Base-by-base conservation (phyloP, 1,140 invertebrate genomes). In the silkworm (Bombyx mori) region DNA sequence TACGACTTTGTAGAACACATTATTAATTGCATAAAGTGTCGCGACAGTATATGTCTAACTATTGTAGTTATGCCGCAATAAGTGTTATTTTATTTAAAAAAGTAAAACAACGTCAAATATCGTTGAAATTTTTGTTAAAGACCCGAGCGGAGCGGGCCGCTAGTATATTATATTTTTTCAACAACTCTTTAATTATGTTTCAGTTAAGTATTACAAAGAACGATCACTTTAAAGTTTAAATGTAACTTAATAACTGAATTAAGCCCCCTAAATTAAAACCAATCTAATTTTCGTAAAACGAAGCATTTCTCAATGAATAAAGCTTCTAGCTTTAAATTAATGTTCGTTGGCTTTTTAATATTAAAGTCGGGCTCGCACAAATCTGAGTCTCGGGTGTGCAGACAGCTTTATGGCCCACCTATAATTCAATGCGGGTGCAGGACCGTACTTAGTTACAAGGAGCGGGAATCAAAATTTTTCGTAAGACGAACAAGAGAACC, bases 361-460 rank as follows among this genome's bases (percentile, higher is more conserved):
- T 44, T 48, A 55, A 18, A 55, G 12, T 54, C 8, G 8, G 52
- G 54, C 35, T 42, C 12, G 45, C 54, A 55, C 54, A 48, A 55
- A 55, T 55, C 54, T 47, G 6, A 12, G 42, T 54, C 43, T 44
- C 26, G 44, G 42, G 43, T 47, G 43, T 55, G 54, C 9, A 48
- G 54, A 55, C 54, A 55, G 54, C 54, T 55, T 55, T 55, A 55
- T 55, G 44, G 8, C 6, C 54, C 45, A 55, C 18, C 44, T 10
- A 26, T 26, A 55, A 44, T 48, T 55, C 26, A 35, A 35, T 35
- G 26, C 4, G 26, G 26, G 45, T 26, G 9, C 44, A 46, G 54
- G 18, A 8, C 6, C 22, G 44, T 12, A 49, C 22, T 49, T n/a
- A 49, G 48, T 35, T 35, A 35, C 26, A 35, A 7, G 45, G 45